Evolutionary conservation across 2,888 invertebrate genomes (phyloP), one percentile per base, ranked within the genome.

Genomic region (Sarcophaga caerulescens): DNA sequence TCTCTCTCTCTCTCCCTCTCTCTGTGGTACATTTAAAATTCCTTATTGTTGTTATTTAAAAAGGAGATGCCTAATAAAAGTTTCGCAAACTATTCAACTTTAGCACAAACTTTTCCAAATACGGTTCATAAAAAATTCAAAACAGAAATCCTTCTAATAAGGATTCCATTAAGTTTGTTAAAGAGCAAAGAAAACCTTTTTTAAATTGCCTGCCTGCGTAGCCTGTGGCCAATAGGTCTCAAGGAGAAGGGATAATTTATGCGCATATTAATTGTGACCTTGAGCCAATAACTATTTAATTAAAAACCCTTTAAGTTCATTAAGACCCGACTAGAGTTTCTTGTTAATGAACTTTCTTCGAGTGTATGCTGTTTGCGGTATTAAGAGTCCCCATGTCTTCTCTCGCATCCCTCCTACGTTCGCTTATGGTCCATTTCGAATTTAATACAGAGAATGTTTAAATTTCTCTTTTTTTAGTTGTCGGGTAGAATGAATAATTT

Each of bases 261-360:
- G 80, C 21, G 47, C 73, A 73, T 80, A 47, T 68, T 81, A 68
- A 66, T 65, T 71, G 23, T 63, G 71, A 73, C 52, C 66, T 74
- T 74, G 74, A 25, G 68, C 68, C 45, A 71, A 35, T 14, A 60
- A 63, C 74, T 47, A 47, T 63, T 74, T 74, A 63, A 74, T 74
- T 74, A 74, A 74, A 74, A 45, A 17, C 23, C 17, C 60, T 21
- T 25, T 3, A 63, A 63, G 19, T 69, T 70, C 52, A 76, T 76
- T 21, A 65, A 63, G 35, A 21, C 57, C 35, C 52, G 23, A 21
- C 5, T 52, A 65, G 10, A 35, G 63, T 60, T 77, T 14, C 21
- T 52, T 78, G 23, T 69, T 69, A 69, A 78, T 68, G 45, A 75
- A 65, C 59, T 60, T 2, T 19, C 5, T 60, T n/a, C 59, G 4